Base-by-base conservation (phyloP, 2,797 vertebrate genomes). In the Columba guinea region DNA sequence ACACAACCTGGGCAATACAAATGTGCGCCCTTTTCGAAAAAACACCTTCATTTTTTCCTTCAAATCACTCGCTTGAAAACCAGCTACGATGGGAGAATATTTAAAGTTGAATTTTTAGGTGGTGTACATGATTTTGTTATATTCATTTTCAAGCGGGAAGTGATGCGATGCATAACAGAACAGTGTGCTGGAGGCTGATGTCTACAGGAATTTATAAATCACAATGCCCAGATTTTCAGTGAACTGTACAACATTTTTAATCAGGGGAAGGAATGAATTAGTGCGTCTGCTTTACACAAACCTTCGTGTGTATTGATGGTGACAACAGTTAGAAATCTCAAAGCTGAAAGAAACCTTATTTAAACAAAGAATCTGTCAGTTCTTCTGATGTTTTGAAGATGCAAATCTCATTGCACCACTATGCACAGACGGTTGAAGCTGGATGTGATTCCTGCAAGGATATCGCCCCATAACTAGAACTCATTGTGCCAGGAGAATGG, bases 31-130 rank as follows among this genome's bases (percentile, higher is more conserved):
- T 89, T 95, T 94, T 87, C 74, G 89, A 77, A 89, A 90, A 39
- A 1, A 64, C 77, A 51, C 77, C 0, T 15, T 21, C 46, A 11
- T 37, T 19, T 76, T 69, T 71, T 67, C 59, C 46, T 0, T 2
- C 63, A 74, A 95, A 89, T 87, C 84, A 30, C 59, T 89, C 63
- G 32, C 74, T 84, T 70, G 56, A 39, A 93, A 89, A 63, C 11
- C 49, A 68, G 81, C 68, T 68, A 85, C 24, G 53, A 13, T 0
- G 56, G 41, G 87, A 82, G 94, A 85, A 74, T 92, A 76, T 74
- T 93, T 93, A 67, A 89, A 91, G 81, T 9, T 18, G 86, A 87
- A 80, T 92, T 93, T 94, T 76, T 23, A 60, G 84, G 84, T 35
- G 81, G 26, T 70, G 4, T 19, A 8, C 84, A 19, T 82, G 88